phyloP scores from a whole-genome alignment of 1,140 invertebrate species.

The Danaus plexippus region DNA sequence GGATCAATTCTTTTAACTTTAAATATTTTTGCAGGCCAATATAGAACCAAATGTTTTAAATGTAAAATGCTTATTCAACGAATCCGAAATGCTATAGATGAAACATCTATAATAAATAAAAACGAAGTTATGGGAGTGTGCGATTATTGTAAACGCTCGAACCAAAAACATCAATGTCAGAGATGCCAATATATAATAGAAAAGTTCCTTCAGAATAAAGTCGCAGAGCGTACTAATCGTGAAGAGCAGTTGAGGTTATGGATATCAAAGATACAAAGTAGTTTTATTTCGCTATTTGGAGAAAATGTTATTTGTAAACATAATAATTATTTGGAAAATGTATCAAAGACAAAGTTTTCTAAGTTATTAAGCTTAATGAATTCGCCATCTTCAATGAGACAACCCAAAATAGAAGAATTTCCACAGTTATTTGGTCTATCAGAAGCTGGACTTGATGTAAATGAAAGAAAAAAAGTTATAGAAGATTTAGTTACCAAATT shows the following conservation, averaged over 20 bases:
- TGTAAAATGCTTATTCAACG: slow-evolving; percentile 26
- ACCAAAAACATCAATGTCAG: slow-evolving; percentile 25
- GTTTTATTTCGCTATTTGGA: slow-evolving; percentile 19
- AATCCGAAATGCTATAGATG: slow-evolving; percentile 24
- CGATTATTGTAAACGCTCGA: slow-evolving; percentile 26
- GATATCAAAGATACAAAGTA: slow-evolving; percentile 21
- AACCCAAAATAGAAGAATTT: slow-evolving; percentile 14
- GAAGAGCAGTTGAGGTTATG: slow-evolving; percentile 18
- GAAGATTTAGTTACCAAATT: not conserved
- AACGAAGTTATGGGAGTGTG: slow-evolving; percentile 30
- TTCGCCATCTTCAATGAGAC: slow-evolving; percentile 8
- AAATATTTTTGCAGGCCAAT: slow-evolving; percentile 17
- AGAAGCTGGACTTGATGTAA: not conserved
- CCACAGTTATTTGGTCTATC: not conserved
- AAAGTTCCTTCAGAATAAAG: slow-evolving; percentile 20
- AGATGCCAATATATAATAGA: slow-evolving; percentile 29
- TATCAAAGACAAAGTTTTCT: slow-evolving; percentile 18
- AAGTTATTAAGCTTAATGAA: slow-evolving; percentile 27
- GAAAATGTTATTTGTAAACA: slow-evolving; percentile 17
- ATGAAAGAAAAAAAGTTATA: slow-evolving; percentile 1
- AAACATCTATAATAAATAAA: slow-evolving; percentile 27
- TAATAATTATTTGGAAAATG: slow-evolving; percentile 16
- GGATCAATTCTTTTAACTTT: too few relatives aligned
- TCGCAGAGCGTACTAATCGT: slow-evolving; percentile 11
- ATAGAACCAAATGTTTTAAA: slow-evolving; percentile 24